Evolutionary conservation across 2,888 invertebrate genomes (phyloP).

Genomic region (Willowsia nigromaculata): DNA sequence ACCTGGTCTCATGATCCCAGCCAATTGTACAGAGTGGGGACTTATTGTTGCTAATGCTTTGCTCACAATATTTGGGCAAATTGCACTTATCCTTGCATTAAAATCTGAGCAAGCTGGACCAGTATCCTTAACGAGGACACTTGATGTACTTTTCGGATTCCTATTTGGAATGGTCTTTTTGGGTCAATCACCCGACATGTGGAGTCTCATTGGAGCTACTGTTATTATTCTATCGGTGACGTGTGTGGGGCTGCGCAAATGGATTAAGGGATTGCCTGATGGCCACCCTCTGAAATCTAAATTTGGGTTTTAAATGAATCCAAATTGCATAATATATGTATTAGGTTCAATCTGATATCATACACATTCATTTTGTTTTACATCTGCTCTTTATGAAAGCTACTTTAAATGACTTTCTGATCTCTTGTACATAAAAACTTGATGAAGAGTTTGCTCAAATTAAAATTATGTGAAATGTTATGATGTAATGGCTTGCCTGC

Average conservation of each 20-base stretch:
- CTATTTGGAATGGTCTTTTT: slow-evolving; percentile 86
- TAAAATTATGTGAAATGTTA: no score
- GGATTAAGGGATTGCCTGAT: slow-evolving; percentile 57
- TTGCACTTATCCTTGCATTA: slow-evolving; percentile 90
- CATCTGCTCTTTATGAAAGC: no score
- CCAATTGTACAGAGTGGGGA: slow-evolving; percentile 61
- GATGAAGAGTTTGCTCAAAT: no score
- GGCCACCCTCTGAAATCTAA: slow-evolving; percentile 51
- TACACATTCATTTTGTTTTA: no score
- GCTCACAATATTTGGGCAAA: slow-evolving; percentile 93
- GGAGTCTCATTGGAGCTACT: slow-evolving; percentile 68
- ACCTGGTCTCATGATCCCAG: slow-evolving; percentile 63
- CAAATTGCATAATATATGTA: no score
- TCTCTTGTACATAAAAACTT: no score
- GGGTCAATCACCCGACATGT: slow-evolving; percentile 68
- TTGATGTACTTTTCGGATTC: slow-evolving; percentile 95
- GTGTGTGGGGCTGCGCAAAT: slow-evolving; percentile 70
- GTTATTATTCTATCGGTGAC: slow-evolving; percentile 64
- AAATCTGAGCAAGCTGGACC: slow-evolving; percentile 95
- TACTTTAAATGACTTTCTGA: no score
- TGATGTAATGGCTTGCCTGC: no score
- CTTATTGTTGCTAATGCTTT: slow-evolving; percentile 83
- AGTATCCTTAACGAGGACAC: slow-evolving; percentile 92
- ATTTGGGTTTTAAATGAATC: no score
- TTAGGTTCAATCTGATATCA: no score